Evolutionary conservation across 2,797 vertebrate genomes (phyloP).

Genomic region (Sebastes itinus): DNA sequence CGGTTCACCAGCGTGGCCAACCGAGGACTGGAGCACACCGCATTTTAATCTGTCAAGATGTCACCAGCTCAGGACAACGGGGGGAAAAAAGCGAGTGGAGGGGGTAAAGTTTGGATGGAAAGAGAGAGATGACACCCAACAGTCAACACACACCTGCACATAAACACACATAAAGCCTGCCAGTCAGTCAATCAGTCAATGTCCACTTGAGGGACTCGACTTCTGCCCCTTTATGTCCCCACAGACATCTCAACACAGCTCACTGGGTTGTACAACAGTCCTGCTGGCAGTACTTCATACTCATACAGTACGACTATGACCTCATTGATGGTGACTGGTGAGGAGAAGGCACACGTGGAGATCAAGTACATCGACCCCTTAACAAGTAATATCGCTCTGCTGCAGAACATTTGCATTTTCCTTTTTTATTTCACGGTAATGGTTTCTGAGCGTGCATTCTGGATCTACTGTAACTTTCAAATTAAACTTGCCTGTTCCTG

Average conservation of each 20-base stretch:
- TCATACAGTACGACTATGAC: slow-evolving; percentile 1
- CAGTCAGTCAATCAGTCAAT: slow-evolving; percentile 65
- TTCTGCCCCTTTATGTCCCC: slow-evolving; percentile 59
- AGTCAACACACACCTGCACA: not conserved
- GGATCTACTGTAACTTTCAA: slow-evolving; percentile 14
- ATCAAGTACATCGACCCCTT: not conserved
- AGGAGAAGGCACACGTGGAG: not conserved
- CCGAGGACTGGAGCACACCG: slow-evolving; percentile 47
- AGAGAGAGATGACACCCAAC: slow-evolving; percentile 59
- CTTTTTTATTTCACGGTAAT: not conserved
- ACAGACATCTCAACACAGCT: slow-evolving; percentile 61
- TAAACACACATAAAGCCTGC: slow-evolving; percentile 37
- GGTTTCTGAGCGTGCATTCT: not conserved
- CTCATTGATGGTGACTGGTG: not conserved
- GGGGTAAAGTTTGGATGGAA: slow-evolving; percentile 31
- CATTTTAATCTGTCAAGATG: slow-evolving; percentile 77
- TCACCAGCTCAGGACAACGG: slow-evolving; percentile 48
- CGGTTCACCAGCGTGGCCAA: slow-evolving; percentile 49
- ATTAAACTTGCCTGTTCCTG: slow-evolving; percentile 22
- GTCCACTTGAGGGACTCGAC: slow-evolving; percentile 66
- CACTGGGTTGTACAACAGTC: slow-evolving; percentile 38
- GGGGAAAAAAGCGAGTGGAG: not conserved
- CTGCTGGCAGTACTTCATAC: not conserved
- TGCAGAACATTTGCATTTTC: not conserved
- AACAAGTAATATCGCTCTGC: not conserved